A percentile compares a stretch with the other conserved stretches of the same genome.
Conservation (phyloP, 1,140 invertebrate species). For the Cyphomyrmex costatus region DNA sequence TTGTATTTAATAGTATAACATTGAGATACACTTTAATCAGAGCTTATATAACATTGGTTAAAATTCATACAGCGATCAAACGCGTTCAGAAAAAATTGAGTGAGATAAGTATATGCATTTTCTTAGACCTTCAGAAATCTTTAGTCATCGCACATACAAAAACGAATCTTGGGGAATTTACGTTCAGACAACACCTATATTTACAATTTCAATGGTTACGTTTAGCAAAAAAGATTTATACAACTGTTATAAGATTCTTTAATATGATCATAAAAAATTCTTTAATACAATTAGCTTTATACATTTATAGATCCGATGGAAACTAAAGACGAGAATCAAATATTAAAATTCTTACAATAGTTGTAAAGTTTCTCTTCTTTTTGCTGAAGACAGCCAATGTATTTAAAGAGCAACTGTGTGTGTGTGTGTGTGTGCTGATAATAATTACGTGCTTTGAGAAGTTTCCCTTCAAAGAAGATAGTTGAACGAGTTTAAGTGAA, state of each 20-base stretch:
- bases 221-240: too few relatives aligned
- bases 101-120: not conserved
- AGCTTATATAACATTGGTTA: not conserved
- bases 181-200: not conserved
- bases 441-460: conserved; percentile 1
- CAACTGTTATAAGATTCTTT: too few relatives aligned
- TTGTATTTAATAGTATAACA: not conserved
- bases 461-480: not conserved
- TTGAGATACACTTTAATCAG: not conserved
- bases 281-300: too few relatives aligned
- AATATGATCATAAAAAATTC: too few relatives aligned
- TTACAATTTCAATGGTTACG: not conserved
- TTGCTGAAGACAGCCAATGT: too few relatives aligned
- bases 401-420: not conserved
- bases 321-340: too few relatives aligned
- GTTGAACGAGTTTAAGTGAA: not conserved
- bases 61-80: not conserved
- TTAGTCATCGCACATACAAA: not conserved
- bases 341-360: too few relatives aligned
- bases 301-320: too few relatives aligned
- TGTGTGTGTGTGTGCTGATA: too few relatives aligned
- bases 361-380: too few relatives aligned
- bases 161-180: not conserved
- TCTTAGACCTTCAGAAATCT: not conserved
- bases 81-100: not conserved